Conservation (phyloP, 64 coral and sea anemone species). For the Stichodactyla mertensii region DNA sequence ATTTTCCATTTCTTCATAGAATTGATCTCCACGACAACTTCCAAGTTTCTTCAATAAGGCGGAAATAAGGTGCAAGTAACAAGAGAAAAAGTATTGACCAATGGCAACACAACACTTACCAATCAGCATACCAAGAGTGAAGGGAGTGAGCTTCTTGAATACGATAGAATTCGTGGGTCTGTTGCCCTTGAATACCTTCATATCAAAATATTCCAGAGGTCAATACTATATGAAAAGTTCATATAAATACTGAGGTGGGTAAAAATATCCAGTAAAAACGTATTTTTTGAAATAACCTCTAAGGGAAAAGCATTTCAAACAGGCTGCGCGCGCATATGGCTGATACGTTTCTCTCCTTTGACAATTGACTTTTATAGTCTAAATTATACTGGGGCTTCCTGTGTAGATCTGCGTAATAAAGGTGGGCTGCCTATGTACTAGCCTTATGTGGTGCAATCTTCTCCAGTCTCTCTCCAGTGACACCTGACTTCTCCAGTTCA, state of each 20-base stretch:
- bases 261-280: no score
- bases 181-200: slow-evolving; percentile 85
- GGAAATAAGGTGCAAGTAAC: no score
- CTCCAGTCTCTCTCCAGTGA: slow-evolving; percentile 50
- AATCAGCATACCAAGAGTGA: slow-evolving; percentile 78
- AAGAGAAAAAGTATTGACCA: background rate
- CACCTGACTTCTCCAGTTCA: slow-evolving; percentile 63
- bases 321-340: no score
- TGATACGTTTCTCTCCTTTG: no score
- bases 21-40: no score
- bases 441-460: slow-evolving; percentile 85
- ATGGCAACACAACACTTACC: slow-evolving; percentile 38
- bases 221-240: background rate
- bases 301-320: no score
- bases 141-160: slow-evolving; percentile 84
- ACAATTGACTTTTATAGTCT: no score
- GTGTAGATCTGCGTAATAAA: no score
- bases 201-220: background rate
- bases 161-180: slow-evolving; percentile 90
- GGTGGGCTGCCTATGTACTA: background rate
- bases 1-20: no score
- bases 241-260: background rate
- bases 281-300: no score
- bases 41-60: no score
- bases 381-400: no score